A percentile compares a stretch with the other conserved stretches of the same genome.
phyloP scores from a whole-genome alignment of 2,113 vertebrate species.

The Pelmatolapia mariae region DNA sequence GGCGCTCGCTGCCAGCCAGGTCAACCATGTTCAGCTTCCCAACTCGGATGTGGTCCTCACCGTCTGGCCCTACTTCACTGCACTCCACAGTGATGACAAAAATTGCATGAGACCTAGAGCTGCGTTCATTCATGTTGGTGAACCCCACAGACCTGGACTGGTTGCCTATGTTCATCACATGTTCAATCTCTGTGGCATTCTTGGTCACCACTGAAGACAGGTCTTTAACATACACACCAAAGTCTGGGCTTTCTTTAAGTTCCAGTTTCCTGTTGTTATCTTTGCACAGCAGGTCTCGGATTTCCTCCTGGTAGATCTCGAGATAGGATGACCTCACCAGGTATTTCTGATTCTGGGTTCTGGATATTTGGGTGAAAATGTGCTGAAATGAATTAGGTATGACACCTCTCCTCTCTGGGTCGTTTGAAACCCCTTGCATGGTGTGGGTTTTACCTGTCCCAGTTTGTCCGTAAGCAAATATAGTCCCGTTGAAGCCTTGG shows the following conservation, averaged over 20 bases:
- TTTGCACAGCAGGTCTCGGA: conserved; percentile 89
- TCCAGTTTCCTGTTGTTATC: conserved; percentile 89
- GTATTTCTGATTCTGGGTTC: conserved; percentile 94
- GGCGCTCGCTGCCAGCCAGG: conserved; percentile 92
- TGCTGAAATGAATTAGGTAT: conserved; percentile 91
- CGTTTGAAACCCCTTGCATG: conserved; percentile 85
- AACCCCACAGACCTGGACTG: conserved; percentile 87
- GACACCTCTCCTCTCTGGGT: conserved; percentile 83
- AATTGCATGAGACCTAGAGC: conserved; percentile 93
- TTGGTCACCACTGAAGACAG: conserved; percentile 95
- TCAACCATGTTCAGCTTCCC: conserved; percentile 97
- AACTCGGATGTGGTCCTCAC: conserved; percentile 91
- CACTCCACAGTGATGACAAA: conserved; percentile 92
- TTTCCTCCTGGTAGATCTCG: conserved; percentile 97
- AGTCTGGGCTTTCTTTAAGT: conserved; percentile 88
- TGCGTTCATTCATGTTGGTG: conserved; percentile 94
- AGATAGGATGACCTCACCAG: conserved; percentile 95
- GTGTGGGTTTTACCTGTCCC: conserved; percentile 96
- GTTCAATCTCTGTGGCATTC: conserved; percentile 91
- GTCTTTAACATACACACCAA: conserved; percentile 88
- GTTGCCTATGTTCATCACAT: conserved; percentile 93
- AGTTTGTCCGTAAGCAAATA: conserved; percentile 92
- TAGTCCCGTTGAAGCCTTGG: conserved; percentile 90
- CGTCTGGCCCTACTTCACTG: conserved; percentile 84
- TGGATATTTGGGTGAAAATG: conserved; percentile 94